Evolutionary conservation across 2,888 invertebrate species (phyloP).

Genomic region (Isoperla grammatica): DNA sequence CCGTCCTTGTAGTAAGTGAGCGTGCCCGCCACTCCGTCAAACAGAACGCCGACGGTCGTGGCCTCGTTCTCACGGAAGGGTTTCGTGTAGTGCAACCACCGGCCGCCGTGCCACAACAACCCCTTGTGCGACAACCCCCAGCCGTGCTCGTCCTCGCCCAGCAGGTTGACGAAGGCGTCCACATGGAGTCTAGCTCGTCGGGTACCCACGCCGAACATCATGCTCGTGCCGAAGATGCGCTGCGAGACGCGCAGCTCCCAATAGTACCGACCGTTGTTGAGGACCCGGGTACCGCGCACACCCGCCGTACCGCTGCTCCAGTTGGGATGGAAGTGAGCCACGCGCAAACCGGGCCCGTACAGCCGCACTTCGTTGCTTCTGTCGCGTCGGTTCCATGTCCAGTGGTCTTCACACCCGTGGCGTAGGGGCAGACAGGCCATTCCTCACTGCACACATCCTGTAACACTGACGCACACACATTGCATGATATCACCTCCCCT

Average conservation of each 20-base stretch:
- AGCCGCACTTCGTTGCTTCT: slow-evolving; percentile 52
- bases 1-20: slow-evolving; percentile 67
- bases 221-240: slow-evolving; percentile 65
- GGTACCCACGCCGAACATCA: slow-evolving; percentile 69
- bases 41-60: slow-evolving; percentile 60
- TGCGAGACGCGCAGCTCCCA: slow-evolving; percentile 61
- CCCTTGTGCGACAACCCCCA: slow-evolving; percentile 74
- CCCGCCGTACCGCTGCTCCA: slow-evolving; percentile 72
- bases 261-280: slow-evolving; percentile 58
- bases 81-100: slow-evolving; percentile 57
- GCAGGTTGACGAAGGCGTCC: slow-evolving; percentile 60
- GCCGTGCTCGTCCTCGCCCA: slow-evolving; percentile 64
- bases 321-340: slow-evolving; percentile 68
- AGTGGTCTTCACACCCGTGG: slow-evolving; percentile 57
- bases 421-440: slow-evolving; percentile 38
- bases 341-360: slow-evolving; percentile 49
- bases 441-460: neutral
- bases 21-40: slow-evolving; percentile 63
- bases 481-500: too few species aligned
- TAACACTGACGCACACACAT: too few species aligned
- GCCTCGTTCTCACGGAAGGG: slow-evolving; percentile 64
- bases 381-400: slow-evolving; percentile 61
- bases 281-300: slow-evolving; percentile 56
- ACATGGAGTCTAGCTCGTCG: slow-evolving; percentile 54
- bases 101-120: slow-evolving; percentile 60